Percentiles rank a stretch among this genome's conserved stretches.
phyloP scores from a whole-genome alignment of 2,113 vertebrate species.

The Felis chaus region DNA sequence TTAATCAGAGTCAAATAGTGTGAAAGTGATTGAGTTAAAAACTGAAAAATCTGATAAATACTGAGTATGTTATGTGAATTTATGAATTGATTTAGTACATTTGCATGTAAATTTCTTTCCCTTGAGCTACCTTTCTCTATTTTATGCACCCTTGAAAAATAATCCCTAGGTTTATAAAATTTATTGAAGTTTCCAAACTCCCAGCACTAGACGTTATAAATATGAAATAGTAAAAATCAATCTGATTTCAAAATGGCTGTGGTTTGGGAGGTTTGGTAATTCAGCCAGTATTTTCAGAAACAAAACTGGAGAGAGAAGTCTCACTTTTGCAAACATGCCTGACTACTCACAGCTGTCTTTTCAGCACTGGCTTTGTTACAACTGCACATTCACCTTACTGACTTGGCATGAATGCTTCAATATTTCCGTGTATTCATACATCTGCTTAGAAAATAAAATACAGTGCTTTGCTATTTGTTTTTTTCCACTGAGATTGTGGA shows the following conservation, averaged over 20 bases:
- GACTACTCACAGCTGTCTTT: neutral
- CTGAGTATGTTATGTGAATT: neutral
- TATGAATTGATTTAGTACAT: constrained; percentile 3
- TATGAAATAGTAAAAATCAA: neutral
- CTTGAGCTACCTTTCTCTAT: neutral
- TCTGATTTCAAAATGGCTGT: neutral
- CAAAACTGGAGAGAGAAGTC: neutral
- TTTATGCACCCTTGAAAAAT: neutral
- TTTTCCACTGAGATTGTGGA: neutral
- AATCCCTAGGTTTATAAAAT: neutral
- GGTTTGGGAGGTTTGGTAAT: neutral
- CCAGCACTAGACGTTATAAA: neutral
- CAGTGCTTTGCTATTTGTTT: neutral
- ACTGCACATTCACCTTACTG: neutral
- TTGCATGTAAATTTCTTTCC: neutral
- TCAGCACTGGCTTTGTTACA: neutral
- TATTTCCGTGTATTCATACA: neutral
- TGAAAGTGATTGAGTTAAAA: constrained; percentile 6
- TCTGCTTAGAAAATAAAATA: neutral
- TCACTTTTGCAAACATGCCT: neutral
- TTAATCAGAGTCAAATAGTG: neutral
- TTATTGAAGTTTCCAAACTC: neutral
- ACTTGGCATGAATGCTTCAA: neutral
- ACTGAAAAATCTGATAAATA: neutral
- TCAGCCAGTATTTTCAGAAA: neutral